Base-by-base conservation (phyloP, 2,797 vertebrate genomes). In the Nyctalus aviator region DNA sequence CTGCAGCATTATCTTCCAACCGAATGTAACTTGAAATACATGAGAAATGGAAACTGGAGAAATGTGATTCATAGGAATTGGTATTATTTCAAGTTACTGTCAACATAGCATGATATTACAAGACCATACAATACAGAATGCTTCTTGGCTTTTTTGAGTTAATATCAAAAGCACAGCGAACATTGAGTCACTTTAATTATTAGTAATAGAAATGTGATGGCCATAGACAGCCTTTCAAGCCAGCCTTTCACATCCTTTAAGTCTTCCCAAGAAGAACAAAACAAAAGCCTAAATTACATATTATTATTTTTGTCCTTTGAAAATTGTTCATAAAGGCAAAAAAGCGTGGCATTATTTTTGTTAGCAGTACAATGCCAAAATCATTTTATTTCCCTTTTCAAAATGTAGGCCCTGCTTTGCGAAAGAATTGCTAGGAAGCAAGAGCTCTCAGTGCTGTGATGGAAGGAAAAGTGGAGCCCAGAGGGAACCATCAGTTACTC, bases 31-130 rank as follows among this genome's bases (percentile, higher is more conserved):
- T 75, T 48, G 72, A 75, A 98, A 97, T 91, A 96, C 81, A 25
- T 96, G 97, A 96, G 92, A 96, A 97, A 97, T 97, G 96, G 94
- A 97, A 98, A 98, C 96, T 97, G 12, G 79, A 87, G 84, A 86
- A 85, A 75, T 5, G 8, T 53, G 71, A 84, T 82, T 87, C 62
- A 84, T 69, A 93, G 37, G 15, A 46, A 84, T 81, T 71, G 53
- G 76, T 94, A 53, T 53, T 86, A 48, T 95, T 96, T 95, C 55
- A 72, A 69, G 41, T 89, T 86, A 84, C 66, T 96, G 68, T 93
- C 86, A 82, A 5, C 25, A 59, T 83, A 90, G n/a, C 21, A 69
- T 87, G 25, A 44, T 68, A 77, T 84, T 84, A 73, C 46, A 79
- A 93, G 55, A 84, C 21, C 20, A 88, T 62, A 75, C 32, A 71